Conservation (phyloP, 2,113 vertebrate species). For the Lota lota region DNA sequence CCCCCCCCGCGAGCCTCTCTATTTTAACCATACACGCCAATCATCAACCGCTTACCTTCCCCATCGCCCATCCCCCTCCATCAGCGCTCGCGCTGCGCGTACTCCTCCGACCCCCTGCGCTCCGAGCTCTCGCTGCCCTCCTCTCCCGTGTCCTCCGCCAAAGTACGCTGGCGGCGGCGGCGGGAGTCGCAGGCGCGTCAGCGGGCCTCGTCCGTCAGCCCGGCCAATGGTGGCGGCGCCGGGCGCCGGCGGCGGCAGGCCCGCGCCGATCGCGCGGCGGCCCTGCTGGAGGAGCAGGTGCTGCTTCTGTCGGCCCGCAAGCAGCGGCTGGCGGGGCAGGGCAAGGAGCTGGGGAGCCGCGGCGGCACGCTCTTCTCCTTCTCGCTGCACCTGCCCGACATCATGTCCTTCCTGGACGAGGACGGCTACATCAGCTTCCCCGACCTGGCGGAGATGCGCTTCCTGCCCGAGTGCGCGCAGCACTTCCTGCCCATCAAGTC, state of each 20-base stretch:
- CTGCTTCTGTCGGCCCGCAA: slow-evolving; percentile 78
- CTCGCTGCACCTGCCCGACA: slow-evolving; percentile 95
- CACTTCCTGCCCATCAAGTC: slow-evolving; percentile 91
- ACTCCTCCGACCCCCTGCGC: slow-evolving; percentile 74
- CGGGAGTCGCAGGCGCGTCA: slow-evolving; percentile 75
- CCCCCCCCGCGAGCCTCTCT: slow-evolving; percentile 20
- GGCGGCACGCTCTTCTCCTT: slow-evolving; percentile 92
- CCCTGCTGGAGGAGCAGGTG: slow-evolving; percentile 77
- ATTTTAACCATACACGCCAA: slow-evolving; percentile 8
- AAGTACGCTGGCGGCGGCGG: slow-evolving; percentile 82
- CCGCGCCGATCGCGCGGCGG: slow-evolving; percentile 75
- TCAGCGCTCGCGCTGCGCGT: slow-evolving; percentile 73
- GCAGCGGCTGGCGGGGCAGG: slow-evolving; percentile 68
- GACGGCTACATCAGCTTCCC: slow-evolving; percentile 96
- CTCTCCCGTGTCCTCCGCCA: slow-evolving; percentile 75
- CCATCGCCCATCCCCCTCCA: slow-evolving; percentile 51
- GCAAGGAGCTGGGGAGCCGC: slow-evolving; percentile 37
- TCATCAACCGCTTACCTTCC: slow-evolving; percentile 41
- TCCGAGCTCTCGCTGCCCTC: slow-evolving; percentile 76
- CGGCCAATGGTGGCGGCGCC: slow-evolving; percentile 55
- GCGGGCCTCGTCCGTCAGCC: slow-evolving; percentile 67
- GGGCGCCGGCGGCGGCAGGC: slow-evolving; percentile 62
- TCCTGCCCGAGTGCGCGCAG: slow-evolving; percentile 88
- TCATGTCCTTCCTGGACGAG: slow-evolving; percentile 89
- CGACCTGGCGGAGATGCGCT: slow-evolving; percentile 85